Conservation (phyloP, 1,140 invertebrate species). For the Neodiprion fabricii region DNA sequence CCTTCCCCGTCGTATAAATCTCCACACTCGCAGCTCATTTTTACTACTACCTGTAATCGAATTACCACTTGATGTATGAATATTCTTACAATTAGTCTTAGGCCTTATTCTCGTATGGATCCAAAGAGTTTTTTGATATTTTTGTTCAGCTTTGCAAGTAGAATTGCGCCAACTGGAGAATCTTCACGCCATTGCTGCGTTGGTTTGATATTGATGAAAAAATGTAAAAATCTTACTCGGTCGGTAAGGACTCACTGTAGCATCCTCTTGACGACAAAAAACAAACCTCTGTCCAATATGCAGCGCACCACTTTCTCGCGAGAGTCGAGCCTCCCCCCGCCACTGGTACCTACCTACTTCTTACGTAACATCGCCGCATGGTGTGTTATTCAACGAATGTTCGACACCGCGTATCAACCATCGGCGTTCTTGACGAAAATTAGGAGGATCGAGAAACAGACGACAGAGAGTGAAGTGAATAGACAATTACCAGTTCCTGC, state of each 20-base stretch:
- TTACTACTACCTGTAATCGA: background rate
- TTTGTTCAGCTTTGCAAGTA: constrained; percentile 18
- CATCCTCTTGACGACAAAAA: background rate
- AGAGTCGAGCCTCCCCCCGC: background rate
- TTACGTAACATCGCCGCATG: background rate
- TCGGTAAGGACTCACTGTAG: too few relatives aligned
- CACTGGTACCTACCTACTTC: background rate
- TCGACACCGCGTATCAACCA: background rate
- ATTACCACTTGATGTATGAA: background rate
- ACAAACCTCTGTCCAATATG: background rate
- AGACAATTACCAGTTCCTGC: too few relatives aligned
- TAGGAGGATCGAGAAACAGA: too few relatives aligned
- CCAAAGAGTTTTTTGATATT: background rate
- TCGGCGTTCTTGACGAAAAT: too few relatives aligned
- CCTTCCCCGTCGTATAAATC: background rate
- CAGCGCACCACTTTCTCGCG: constrained; percentile 6
- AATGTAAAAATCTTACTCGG: too few relatives aligned
- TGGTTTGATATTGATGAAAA: too few relatives aligned
- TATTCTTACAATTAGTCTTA: background rate
- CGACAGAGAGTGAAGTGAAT: too few relatives aligned
- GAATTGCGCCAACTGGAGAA: constrained; percentile 10
- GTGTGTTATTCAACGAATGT: background rate
- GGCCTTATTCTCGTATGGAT: background rate
- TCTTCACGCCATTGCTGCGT: too few relatives aligned
- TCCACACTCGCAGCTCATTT: background rate